phyloP scores from a whole-genome alignment of 2,113 vertebrate species.

The Cathartes aura region DNA sequence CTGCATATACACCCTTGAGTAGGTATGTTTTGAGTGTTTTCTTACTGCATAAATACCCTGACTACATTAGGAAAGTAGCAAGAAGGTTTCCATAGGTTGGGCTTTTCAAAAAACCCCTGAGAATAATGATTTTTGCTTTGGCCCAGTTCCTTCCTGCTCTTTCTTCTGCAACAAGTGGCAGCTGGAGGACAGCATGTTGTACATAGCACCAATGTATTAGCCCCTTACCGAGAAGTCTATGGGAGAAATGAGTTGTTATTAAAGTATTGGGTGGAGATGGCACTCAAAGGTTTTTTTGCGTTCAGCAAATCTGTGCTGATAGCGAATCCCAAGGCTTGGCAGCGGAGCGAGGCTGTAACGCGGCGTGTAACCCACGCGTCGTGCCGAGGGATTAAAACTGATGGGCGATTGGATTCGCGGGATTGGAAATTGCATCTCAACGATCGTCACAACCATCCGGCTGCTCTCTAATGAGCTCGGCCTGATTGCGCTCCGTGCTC shows the following conservation, averaged over 20 bases:
- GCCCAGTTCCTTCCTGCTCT: neutral
- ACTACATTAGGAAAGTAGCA: neutral
- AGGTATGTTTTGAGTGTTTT: neutral
- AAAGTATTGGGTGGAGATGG: neutral
- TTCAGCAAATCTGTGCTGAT: neutral
- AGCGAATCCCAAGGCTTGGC: neutral
- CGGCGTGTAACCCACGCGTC: neutral
- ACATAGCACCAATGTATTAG: accelerated
- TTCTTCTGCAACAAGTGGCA: neutral
- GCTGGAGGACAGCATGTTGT: neutral
- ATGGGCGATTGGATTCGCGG: neutral
- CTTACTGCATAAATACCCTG: neutral
- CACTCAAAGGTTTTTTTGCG: neutral
- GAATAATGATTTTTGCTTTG: neutral
- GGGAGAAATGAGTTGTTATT: neutral
- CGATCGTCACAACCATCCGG: neutral
- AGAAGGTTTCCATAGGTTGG: neutral
- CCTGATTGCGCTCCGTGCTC: neutral
- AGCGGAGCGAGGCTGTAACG: neutral
- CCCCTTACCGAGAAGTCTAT: neutral
- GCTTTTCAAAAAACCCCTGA: neutral
- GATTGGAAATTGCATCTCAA: neutral
- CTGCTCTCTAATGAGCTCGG: neutral
- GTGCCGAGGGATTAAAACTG: neutral
- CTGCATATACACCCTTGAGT: too few species aligned